A percentile compares a stretch with the other conserved stretches of the same genome.
Evolutionary conservation across 2,113 vertebrate genomes (phyloP).

Genomic region (Oreochromis aureus): DNA sequence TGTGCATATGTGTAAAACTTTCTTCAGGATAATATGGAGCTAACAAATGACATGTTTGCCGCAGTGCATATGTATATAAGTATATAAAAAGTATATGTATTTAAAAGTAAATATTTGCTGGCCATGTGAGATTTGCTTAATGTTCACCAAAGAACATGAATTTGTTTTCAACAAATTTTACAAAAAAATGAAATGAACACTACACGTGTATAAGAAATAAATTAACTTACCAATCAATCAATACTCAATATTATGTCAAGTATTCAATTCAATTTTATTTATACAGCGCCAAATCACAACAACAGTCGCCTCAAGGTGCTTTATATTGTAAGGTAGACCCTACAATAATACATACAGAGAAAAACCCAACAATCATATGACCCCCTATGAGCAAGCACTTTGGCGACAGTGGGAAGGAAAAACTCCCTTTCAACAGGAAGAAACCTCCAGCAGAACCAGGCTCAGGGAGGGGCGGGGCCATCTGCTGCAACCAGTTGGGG

Average conservation of each 20-base stretch:
- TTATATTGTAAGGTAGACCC: too few species aligned
- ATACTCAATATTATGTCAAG: neutral
- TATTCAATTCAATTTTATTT: neutral
- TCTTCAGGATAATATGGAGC: neutral
- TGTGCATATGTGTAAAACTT: neutral
- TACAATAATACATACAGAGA: too few species aligned
- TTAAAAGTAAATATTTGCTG: neutral
- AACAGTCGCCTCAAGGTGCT: too few species aligned
- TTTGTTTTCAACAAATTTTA: neutral
- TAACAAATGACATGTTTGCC: neutral
- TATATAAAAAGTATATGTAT: neutral
- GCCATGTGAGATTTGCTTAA: neutral
- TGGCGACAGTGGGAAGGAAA: too few species aligned
- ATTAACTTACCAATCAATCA: neutral
- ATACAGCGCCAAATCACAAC: neutral
- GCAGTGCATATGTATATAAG: neutral
- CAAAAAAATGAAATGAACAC: neutral
- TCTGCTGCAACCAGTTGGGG: rapidly evolving
- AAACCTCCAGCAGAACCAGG: neutral
- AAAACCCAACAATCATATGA: too few species aligned
- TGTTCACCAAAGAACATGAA: neutral
- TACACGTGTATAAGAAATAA: neutral
- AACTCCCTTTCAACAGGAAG: too few species aligned
- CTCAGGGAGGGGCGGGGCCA: neutral
- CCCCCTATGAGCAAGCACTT: too few species aligned